These are phyloP conservation scores for Drosophila fuyamai DNA, from an alignment of 1,140 invertebrate genomes.

Conservation along the genomic window DNA sequence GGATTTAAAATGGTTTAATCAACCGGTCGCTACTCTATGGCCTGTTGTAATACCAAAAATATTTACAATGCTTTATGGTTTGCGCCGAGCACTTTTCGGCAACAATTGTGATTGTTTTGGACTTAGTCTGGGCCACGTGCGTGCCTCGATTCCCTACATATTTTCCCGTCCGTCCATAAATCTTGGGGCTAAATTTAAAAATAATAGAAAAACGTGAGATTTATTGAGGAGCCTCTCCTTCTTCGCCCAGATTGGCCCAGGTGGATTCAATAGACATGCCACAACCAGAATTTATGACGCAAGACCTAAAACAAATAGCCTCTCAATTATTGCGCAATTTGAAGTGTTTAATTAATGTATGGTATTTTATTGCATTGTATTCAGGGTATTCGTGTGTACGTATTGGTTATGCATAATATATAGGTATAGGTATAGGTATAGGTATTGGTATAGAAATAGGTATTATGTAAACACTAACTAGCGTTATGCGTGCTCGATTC, in stretches of 20 bases:
- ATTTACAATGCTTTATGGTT: constrained; percentile 56
- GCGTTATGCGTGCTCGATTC: constrained; percentile 65
- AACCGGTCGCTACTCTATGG: constrained; percentile 23
- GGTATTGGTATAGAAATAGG: constrained; percentile 34
- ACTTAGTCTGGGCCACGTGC: constrained; percentile 38
- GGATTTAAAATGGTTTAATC: constrained; percentile 79
- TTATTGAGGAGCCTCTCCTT: constrained; percentile 25
- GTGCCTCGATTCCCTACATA: constrained; percentile 29
- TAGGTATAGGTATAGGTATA: constrained; percentile 32
- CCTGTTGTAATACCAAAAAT: constrained; percentile 30
- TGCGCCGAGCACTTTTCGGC: constrained; percentile 25
- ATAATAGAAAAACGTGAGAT: constrained; percentile 55
- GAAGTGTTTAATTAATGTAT: constrained; percentile 55
- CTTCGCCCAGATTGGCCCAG: constrained; percentile 3
- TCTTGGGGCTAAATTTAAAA: constrained; percentile 45
- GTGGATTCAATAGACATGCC: constrained; percentile 46
- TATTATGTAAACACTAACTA: constrained; percentile 71
- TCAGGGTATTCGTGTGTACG: constrained; percentile 48
- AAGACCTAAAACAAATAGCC: constrained; percentile 29
- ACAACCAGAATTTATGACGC: constrained; percentile 22
- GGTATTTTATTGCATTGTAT: constrained; percentile 56
- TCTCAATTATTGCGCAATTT: constrained; percentile 64
- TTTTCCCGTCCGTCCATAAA: constrained; percentile 48
- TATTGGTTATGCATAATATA: constrained; percentile 48
- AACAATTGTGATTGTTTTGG: constrained; percentile 16